A percentile compares a stretch with the other conserved stretches of the same genome.
phyloP scores from a whole-genome alignment of 2,797 vertebrate genomes.

The Cryptoblepharus egeriae region DNA sequence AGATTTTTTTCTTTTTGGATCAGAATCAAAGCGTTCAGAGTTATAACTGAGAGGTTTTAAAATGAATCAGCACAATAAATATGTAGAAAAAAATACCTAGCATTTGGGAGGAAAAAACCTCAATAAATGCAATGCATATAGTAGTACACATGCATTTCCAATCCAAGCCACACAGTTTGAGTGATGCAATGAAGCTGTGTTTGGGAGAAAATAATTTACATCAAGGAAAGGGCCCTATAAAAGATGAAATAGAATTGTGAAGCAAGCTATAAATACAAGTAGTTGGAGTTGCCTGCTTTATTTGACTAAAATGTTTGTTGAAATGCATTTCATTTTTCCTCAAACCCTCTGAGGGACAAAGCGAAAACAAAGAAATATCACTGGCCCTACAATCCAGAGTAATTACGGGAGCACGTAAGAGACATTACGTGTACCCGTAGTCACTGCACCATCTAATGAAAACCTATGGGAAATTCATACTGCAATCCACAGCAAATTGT shows the following conservation, averaged over 20 bases:
- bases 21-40: conserved; percentile 7
- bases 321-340: background rate
- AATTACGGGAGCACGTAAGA: too few relatives aligned
- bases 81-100: background rate
- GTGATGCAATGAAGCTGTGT: background rate
- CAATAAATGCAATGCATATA: background rate
- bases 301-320: conserved; percentile 23
- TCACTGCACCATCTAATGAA: too few relatives aligned
- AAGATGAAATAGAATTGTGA: background rate
- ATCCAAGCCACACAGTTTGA: rapidly evolving
- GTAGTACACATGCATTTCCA: background rate
- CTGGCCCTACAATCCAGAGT: too few relatives aligned
- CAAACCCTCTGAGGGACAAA: background rate
- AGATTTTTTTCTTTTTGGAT: conserved; percentile 9
- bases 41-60: background rate
- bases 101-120: background rate
- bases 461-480: too few relatives aligned
- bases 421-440: too few relatives aligned
- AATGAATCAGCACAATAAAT: conserved; percentile 18
- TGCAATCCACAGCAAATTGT: too few relatives aligned
- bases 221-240: conserved; percentile 1
- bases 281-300: background rate
- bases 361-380: background rate
- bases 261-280: background rate
- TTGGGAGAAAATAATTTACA: background rate